Conservation (phyloP, 2,888 invertebrate genomes). For the Drosophila lacicola region DNA sequence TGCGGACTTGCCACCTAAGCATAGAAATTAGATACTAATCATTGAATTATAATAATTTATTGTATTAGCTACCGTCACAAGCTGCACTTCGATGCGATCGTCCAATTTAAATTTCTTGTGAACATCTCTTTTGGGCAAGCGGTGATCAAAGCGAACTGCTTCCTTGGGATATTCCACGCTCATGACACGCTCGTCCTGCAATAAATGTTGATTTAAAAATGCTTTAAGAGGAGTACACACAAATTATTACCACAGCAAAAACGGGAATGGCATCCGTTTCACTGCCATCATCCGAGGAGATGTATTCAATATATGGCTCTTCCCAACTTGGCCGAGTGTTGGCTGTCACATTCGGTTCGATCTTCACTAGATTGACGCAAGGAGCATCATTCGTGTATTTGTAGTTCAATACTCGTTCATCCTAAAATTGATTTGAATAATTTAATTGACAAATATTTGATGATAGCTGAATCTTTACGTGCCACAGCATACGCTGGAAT, state of each 20-base stretch:
- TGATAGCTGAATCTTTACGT: neutral
- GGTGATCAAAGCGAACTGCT: slow-evolving; percentile 62
- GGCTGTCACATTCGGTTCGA: neutral
- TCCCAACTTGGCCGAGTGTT: neutral
- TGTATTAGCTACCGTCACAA: slow-evolving; percentile 40
- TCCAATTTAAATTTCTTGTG: slow-evolving; percentile 18
- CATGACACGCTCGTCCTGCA: slow-evolving; percentile 73
- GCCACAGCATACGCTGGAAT: slow-evolving; percentile 21
- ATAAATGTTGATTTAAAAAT: neutral
- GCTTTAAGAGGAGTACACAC: neutral
- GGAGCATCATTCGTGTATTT: neutral
- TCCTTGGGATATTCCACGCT: slow-evolving; percentile 74
- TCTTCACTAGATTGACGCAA: neutral
- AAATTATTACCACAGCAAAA: slow-evolving; percentile 74
- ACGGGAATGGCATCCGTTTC: slow-evolving; percentile 77
- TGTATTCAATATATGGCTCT: slow-evolving; percentile 2
- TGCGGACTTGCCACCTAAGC: slow-evolving; percentile 77
- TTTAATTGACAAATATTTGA: neutral
- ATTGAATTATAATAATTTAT: neutral
- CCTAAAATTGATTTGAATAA: slow-evolving; percentile 3
- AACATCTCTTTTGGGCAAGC: slow-evolving; percentile 50
- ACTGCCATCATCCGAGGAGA: slow-evolving; percentile 57
- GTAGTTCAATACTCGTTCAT: slow-evolving; percentile 5
- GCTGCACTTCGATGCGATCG: slow-evolving; percentile 36
- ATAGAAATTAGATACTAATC: neutral